phyloP scores from a whole-genome alignment of 2,113 vertebrate species.

The Gnathonemus echidnorhynchus region DNA sequence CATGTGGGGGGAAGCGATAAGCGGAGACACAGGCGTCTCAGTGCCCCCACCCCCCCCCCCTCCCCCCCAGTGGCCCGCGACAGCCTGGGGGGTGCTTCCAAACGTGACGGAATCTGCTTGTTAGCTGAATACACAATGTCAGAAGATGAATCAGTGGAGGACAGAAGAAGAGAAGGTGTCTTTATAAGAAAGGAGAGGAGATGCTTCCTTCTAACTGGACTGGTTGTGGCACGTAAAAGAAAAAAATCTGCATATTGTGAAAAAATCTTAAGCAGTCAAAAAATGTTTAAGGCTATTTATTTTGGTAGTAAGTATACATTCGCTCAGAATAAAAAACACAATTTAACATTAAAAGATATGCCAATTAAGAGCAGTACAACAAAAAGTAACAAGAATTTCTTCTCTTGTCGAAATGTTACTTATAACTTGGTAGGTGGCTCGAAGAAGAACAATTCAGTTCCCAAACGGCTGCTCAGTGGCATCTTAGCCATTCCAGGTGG shows the following conservation, averaged over 20 bases:
- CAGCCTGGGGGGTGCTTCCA: background rate
- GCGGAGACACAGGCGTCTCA: background rate
- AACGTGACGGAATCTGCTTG: background rate
- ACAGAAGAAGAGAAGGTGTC: background rate
- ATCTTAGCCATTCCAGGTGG: background rate
- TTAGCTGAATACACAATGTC: background rate
- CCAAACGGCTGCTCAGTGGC: background rate
- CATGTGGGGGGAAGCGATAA: background rate
- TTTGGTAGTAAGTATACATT: background rate
- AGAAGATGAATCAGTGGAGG: no score
- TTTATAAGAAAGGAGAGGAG: background rate
- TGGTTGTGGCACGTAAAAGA: background rate
- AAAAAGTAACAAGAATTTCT: background rate
- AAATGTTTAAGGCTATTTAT: background rate
- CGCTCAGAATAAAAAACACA: background rate
- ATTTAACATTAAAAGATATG: background rate
- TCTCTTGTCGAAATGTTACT: background rate
- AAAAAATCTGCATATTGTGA: background rate
- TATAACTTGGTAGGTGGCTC: background rate
- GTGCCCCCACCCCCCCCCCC: no score
- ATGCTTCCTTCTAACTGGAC: background rate
- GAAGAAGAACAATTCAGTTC: background rate
- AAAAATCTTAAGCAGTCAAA: background rate
- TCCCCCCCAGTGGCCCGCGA: background rate
- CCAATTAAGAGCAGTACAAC: background rate